Evolutionary conservation across 2,888 invertebrate genomes (phyloP).

Genomic region (Auanema sp.): DNA sequence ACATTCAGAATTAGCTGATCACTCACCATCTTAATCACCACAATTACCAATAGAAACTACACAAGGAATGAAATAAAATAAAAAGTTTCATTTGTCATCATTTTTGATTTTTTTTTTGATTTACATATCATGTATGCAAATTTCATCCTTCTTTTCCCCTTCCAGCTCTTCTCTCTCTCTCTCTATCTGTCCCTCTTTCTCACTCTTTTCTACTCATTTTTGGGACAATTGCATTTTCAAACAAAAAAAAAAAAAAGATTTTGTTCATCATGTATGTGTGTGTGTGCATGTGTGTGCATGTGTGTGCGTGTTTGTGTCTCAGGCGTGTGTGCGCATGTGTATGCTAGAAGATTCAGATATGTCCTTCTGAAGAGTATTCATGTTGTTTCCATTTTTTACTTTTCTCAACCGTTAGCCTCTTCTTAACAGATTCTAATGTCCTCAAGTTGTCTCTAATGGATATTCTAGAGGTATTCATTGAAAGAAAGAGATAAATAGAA

Average conservation of each 20-base stretch:
- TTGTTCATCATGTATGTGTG: conserved; percentile 5
- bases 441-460: no score
- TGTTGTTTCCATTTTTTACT: no score
- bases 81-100: neutral
- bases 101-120: conserved; percentile 3
- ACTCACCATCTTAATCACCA: conserved; percentile 7
- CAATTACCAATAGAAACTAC: neutral
- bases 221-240: no score
- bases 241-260: neutral
- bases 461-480: no score
- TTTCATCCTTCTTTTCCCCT: neutral
- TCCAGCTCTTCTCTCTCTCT: no score
- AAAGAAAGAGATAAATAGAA: neutral
- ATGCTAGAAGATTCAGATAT: neutral
- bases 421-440: no score
- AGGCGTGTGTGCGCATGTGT: neutral
- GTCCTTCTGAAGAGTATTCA: neutral
- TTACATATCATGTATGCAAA: conserved; percentile 2
- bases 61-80: neutral
- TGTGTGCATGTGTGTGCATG: conserved; percentile 6
- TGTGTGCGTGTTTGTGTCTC: conserved; percentile 9
- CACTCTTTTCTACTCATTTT: no score
- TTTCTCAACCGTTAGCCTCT: no score
- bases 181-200: neutral
- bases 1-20: conserved; percentile 1